phyloP scores from a whole-genome alignment of 2,113 vertebrate species.

The Saguinus imperator region DNA sequence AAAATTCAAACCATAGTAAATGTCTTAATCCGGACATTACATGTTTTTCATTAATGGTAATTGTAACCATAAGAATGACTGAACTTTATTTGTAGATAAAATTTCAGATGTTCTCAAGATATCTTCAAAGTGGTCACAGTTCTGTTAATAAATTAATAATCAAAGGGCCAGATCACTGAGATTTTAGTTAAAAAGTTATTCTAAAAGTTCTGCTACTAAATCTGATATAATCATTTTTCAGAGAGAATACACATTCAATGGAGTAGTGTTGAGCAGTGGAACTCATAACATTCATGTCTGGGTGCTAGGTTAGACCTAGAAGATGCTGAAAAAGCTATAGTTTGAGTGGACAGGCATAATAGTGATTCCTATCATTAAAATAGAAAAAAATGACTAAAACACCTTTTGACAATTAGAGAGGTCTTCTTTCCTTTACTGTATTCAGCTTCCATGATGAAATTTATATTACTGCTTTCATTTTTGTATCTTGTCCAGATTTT shows the following conservation, averaged over 20 bases:
- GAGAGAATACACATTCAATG: not conserved
- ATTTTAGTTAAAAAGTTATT: not conserved
- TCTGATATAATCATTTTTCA: not conserved
- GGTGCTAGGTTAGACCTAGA: not conserved
- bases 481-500: not conserved
- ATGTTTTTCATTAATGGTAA: not conserved
- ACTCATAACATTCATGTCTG: not conserved
- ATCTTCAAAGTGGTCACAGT: not conserved
- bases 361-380: not conserved
- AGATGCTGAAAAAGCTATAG: not conserved
- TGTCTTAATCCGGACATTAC: not conserved
- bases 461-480: not conserved
- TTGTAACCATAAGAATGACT: not conserved
- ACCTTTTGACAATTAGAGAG: not conserved
- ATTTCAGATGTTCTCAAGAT: not conserved
- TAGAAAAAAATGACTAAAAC: not conserved
- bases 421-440: not conserved
- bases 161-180: not conserved
- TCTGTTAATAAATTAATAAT: not conserved
- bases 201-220: slow-evolving; percentile 5
- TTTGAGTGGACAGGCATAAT: not conserved
- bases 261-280: not conserved
- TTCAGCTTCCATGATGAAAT: not conserved
- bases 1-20: not conserved
- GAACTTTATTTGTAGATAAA: not conserved